Conservation (phyloP, 2,113 vertebrate species). For the Eurystomus gularis region DNA sequence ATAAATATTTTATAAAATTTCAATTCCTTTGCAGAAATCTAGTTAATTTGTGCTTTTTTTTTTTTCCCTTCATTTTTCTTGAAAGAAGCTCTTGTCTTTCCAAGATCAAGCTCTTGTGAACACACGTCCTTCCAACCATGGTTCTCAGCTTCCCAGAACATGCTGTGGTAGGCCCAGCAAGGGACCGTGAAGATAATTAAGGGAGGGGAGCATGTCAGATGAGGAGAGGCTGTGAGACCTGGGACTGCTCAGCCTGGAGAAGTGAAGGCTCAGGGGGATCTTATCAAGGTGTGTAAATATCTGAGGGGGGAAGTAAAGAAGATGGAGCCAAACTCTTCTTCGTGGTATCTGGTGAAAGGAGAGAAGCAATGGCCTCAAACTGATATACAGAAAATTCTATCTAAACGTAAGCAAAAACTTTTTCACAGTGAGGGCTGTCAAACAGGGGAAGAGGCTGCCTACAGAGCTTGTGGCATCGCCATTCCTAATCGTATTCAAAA, state of each 20-base stretch:
- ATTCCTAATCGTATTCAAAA: not conserved
- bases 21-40: not conserved
- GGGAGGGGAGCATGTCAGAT: not conserved
- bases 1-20: not conserved
- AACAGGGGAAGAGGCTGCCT: not conserved
- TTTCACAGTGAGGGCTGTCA: not conserved
- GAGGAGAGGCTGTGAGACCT: not conserved
- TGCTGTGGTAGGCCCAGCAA: not conserved
- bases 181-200: not conserved
- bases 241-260: not conserved
- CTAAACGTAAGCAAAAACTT: not conserved
- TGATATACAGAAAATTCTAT: not conserved
- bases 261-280: not conserved
- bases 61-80: not conserved
- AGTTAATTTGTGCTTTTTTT: not conserved
- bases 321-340: not conserved
- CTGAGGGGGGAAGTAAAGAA: not conserved
- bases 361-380: not conserved
- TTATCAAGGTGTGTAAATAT: not conserved
- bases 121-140: not conserved
- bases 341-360: not conserved
- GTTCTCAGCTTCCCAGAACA: not conserved
- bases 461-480: fast-evolving
- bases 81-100: not conserved
- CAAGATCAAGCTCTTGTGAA: not conserved